Conservation (phyloP, 2,113 vertebrate species). For the Entosphenus tridentatus region DNA sequence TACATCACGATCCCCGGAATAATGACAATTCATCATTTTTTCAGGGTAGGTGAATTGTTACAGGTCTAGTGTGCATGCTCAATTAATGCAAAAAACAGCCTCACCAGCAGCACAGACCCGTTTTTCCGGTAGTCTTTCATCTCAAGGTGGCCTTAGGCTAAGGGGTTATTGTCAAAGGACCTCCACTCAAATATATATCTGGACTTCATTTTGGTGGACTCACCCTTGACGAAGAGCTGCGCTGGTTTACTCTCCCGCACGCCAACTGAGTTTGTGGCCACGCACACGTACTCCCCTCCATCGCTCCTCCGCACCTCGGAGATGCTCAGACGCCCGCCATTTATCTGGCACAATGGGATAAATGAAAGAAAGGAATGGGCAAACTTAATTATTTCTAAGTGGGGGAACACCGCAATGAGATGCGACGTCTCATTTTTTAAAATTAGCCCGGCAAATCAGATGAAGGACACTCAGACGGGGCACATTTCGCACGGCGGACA, state of each 20-base stretch:
- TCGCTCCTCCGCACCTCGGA: conserved; percentile 2
- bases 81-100: background rate
- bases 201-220: background rate
- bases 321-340: background rate
- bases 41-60: background rate
- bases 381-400: too few species aligned
- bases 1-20: too few species aligned
- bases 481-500: too few species aligned
- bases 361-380: background rate
- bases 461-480: too few species aligned
- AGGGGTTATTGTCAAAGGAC: background rate
- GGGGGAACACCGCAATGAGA: too few species aligned
- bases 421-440: too few species aligned
- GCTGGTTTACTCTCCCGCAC: background rate
- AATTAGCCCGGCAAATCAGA: too few species aligned
- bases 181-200: background rate
- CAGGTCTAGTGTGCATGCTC: background rate
- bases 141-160: background rate
- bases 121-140: background rate
- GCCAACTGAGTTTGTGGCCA: conserved; percentile 2
- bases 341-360: background rate
- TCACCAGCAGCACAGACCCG: background rate
- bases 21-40: too few species aligned
- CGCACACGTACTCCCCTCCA: conserved; percentile 4
- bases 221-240: background rate